Evolutionary conservation across 2,888 invertebrate species (phyloP).

Genomic region (Drosophila kanekoi): DNA sequence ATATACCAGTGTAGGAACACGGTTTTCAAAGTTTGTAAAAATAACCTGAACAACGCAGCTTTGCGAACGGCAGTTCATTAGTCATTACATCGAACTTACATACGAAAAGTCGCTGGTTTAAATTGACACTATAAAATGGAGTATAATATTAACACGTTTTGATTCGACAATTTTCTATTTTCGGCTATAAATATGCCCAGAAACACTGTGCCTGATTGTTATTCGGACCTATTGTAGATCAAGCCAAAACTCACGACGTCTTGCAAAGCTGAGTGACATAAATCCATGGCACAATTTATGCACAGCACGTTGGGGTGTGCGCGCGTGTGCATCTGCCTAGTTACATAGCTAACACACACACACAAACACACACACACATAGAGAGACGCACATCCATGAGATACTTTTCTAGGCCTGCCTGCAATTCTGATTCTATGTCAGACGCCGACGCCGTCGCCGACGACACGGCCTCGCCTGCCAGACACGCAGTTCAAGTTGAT

Average conservation of each 20-base stretch:
- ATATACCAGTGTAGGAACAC: no score
- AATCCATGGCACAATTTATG: conserved; percentile 79
- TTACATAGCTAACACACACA: conserved; percentile 7
- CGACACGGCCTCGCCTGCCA: conserved; percentile 11
- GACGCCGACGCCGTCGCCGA: not conserved
- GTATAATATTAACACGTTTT: not conserved
- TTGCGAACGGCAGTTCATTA: no score
- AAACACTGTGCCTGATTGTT: conserved; percentile 40
- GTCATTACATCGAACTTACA: no score
- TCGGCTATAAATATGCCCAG: not conserved
- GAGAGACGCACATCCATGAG: conserved; percentile 23
- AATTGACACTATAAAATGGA: not conserved
- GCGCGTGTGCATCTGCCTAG: conserved; percentile 19
- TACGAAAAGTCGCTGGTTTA: no score
- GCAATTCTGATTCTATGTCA: conserved; percentile 69
- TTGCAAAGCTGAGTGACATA: conserved; percentile 76
- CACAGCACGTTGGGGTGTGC: conserved; percentile 60
- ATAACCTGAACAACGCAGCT: no score
- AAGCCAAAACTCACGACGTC: conserved; percentile 56
- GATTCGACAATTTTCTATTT: not conserved
- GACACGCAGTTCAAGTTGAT: conserved; percentile 49
- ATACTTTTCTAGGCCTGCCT: conserved; percentile 27
- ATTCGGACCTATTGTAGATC: conserved; percentile 50
- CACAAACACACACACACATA: conserved; percentile 3
- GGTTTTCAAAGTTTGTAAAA: no score